Conservation (phyloP, 2,888 invertebrate species). For the Nephrotoma guestfalica region DNA sequence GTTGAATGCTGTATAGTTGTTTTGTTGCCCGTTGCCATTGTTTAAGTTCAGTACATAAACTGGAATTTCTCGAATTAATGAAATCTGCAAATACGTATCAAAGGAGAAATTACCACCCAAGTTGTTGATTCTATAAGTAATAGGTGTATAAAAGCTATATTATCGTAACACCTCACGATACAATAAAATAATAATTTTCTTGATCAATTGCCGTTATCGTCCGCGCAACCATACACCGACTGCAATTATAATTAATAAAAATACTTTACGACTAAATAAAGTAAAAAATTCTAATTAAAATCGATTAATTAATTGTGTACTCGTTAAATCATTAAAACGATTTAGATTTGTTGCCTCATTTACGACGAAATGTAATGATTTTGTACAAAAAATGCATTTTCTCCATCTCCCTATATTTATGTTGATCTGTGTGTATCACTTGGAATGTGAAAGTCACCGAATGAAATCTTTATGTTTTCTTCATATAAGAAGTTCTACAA, state of each 20-base stretch:
- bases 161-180: background rate
- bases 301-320: background rate
- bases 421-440: background rate
- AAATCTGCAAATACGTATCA: background rate
- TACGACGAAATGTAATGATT: background rate
- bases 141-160: background rate
- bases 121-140: background rate
- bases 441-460: background rate
- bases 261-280: background rate
- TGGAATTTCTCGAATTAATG: background rate
- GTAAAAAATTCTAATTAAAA: background rate
- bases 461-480: background rate
- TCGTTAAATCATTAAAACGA: background rate
- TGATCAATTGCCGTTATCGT: background rate
- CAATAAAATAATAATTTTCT: background rate
- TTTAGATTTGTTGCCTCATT: background rate
- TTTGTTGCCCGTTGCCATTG: no score
- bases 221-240: background rate
- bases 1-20: no score
- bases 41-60: background rate
- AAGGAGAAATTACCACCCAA: background rate
- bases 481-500: background rate
- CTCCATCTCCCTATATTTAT: background rate
- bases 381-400: background rate
- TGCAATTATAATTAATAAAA: background rate